phyloP scores from a whole-genome alignment of 2,113 vertebrate genomes.

The Eptesicus fuscus region DNA sequence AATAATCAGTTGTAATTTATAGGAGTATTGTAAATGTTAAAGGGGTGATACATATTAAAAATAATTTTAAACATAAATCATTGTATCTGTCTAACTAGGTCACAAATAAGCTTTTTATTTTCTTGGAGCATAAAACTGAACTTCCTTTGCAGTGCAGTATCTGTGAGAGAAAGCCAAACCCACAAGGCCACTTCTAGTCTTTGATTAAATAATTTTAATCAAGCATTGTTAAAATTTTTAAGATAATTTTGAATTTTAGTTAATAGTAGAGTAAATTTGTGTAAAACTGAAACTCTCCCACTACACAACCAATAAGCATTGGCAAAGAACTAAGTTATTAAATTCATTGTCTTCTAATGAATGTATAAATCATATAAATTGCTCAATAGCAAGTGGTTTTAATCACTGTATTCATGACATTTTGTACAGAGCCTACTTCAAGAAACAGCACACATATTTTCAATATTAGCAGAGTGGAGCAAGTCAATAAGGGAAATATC shows the following conservation, averaged over 20 bases:
- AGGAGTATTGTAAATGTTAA: not conserved
- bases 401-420: not conserved
- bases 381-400: not conserved
- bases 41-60: not conserved
- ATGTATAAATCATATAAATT: not conserved
- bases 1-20: not conserved
- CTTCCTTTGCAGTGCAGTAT: not conserved
- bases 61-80: not conserved
- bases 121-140: not conserved
- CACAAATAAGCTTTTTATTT: not conserved
- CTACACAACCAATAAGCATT: not conserved
- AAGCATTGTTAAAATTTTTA: not conserved
- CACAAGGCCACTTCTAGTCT: not conserved
- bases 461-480: not conserved
- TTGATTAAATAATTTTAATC: not conserved
- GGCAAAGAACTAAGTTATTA: not conserved
- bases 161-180: not conserved
- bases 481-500: not conserved
- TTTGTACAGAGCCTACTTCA: not conserved
- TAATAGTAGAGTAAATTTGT: not conserved
- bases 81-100: not conserved
- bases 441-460: not conserved
- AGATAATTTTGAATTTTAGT: not conserved
- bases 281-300: not conserved
- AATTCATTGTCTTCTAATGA: not conserved